Evolutionary conservation across 2,113 vertebrate species (phyloP), one percentile per base, ranked within the genome.

Genomic region (Calcarius ornatus): DNA sequence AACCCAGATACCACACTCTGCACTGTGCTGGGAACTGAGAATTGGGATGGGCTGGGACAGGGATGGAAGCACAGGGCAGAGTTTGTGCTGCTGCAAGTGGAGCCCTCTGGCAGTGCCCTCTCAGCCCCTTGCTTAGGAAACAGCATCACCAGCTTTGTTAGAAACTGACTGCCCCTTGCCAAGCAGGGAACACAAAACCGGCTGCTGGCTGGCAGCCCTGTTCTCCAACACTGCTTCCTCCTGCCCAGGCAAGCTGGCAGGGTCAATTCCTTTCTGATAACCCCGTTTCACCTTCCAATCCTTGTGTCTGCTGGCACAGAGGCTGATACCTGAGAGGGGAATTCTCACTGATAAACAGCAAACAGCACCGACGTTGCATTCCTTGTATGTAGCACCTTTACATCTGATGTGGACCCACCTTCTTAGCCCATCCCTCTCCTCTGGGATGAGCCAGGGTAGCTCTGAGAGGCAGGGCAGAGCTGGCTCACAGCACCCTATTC

Each of bases 361-460:
- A 78, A 37, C 80, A 59, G 86, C 70, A 75, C 43, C 64, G 59
- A 9, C 63, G 70, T 43, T 35, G 69, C 37, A 30, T 77, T 54
- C 65, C 72, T 38, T 15, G 33, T 28, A 63, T 0, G 3, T 5
- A 71, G 51, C 64, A 64, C 40, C 71, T 81, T 69, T 23, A 7
- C 2, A 75, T 18, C 8, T 0, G 0, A 21, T 2, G 31, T 18
- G 37, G 51, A 70, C 13, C 31, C 28, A n/a, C 45, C 30, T 25
- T 11, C 18, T n/a, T 1, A 69, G 71, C 21, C 59, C 66, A 57
- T 7, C 59, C 51, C 64, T 81, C 71, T 43, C 38, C 79, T 68
- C 51, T 4, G 30, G 63, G 43, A 61, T 43, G 48, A 88, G 77
- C 18, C 50, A 60, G 81, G 53, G 48, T 22, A 69, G 50, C 50